Percentiles rank a stretch among this genome's conserved stretches.
Conservation (phyloP, 2,113 vertebrate species). For the Scalopus aquaticus region DNA sequence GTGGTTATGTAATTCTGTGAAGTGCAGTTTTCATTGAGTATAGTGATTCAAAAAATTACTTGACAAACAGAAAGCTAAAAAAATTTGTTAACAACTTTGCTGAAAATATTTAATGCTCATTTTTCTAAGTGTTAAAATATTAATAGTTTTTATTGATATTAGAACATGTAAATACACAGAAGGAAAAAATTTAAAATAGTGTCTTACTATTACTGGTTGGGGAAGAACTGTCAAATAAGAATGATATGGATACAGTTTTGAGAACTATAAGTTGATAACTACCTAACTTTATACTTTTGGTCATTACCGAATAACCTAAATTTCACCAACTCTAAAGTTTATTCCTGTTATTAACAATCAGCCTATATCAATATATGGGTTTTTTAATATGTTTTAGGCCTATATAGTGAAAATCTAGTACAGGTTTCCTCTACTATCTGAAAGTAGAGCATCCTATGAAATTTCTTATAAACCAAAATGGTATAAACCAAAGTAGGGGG, state of each 20-base stretch:
- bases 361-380: not conserved
- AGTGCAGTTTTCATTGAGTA: not conserved
- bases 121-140: conserved; percentile 21
- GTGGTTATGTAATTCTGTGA: not conserved
- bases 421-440: not conserved
- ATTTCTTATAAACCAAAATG: too few relatives aligned
- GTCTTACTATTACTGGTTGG: not conserved
- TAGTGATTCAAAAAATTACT: not conserved
- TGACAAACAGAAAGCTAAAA: not conserved
- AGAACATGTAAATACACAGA: not conserved
- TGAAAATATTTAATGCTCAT: not conserved
- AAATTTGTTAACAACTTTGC: not conserved
- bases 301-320: not conserved
- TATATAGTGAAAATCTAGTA: not conserved
- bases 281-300: not conserved
- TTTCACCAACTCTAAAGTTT: not conserved
- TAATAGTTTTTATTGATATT: not conserved
- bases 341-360: not conserved
- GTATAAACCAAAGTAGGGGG: too few relatives aligned
- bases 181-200: not conserved
- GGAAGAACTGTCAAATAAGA: not conserved
- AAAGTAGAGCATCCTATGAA: too few relatives aligned
- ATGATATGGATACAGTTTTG: not conserved
- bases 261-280: not conserved
- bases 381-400: conserved; percentile 1